Evolutionary conservation across 2,797 vertebrate species (phyloP).

Genomic region (Sphaeramia orbicularis): DNA sequence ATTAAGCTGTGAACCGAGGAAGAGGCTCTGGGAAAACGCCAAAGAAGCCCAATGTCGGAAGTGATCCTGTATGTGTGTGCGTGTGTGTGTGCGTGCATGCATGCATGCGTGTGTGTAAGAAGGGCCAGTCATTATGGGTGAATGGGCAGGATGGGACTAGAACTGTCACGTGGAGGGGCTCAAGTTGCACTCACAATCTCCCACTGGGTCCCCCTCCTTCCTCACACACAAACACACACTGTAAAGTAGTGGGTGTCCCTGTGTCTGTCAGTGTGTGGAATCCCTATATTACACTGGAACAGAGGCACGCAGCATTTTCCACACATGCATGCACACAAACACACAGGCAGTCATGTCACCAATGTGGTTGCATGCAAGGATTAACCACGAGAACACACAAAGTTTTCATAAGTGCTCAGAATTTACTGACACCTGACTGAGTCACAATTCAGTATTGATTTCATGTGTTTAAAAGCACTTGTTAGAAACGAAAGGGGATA

Average conservation of each 20-base stretch:
- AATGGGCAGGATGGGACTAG: constrained; percentile 64
- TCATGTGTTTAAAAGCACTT: constrained; percentile 19
- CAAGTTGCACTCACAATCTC: constrained; percentile 58
- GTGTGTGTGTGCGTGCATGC: constrained; percentile 13
- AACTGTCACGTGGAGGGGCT: constrained; percentile 65
- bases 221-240: constrained; percentile 37
- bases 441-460: constrained; percentile 18
- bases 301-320: constrained; percentile 41
- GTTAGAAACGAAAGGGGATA: constrained; percentile 31
- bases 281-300: constrained; percentile 30
- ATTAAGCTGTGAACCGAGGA: constrained; percentile 58
- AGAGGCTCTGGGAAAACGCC: constrained; percentile 65
- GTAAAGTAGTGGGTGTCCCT: constrained; percentile 52
- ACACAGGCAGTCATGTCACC: constrained; percentile 45
- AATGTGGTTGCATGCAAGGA: constrained; percentile 14
- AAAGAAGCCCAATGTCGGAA: constrained; percentile 57
- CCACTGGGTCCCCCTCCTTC: constrained; percentile 27
- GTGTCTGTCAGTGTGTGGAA: constrained; percentile 52
- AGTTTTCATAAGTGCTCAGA: background rate
- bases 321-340: constrained; percentile 63
- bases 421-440: constrained; percentile 11
- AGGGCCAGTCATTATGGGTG: constrained; percentile 64
- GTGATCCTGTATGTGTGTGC: constrained; percentile 38
- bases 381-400: constrained; percentile 16
- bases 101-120: constrained; percentile 40